Evolutionary conservation across 2,113 vertebrate species (phyloP).

Genomic region (Terrapene triunguis): DNA sequence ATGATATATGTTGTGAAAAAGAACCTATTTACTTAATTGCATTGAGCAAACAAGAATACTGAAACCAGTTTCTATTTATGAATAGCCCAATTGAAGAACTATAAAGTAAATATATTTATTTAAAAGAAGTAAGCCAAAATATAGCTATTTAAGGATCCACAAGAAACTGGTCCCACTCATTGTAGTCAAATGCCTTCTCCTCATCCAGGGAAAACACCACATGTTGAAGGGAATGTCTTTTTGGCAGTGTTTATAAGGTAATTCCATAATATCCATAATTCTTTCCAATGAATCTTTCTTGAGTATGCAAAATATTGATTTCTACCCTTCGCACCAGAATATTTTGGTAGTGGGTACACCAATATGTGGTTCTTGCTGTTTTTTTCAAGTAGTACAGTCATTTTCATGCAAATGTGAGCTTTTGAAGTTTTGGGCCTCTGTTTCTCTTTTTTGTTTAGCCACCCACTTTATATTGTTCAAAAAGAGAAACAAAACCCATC

Average conservation of each 20-base stretch:
- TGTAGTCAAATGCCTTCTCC: background rate
- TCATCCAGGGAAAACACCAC: fast-evolving
- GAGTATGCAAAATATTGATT: background rate
- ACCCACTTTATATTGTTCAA: background rate
- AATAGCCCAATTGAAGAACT: background rate
- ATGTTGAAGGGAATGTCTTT: fast-evolving
- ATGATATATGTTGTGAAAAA: background rate
- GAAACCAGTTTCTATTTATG: background rate
- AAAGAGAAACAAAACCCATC: background rate
- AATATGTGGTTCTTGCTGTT: background rate
- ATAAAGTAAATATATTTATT: background rate
- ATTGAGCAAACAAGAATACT: background rate
- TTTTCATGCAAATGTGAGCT: background rate
- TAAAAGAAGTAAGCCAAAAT: background rate
- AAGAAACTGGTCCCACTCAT: background rate
- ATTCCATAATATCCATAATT: background rate
- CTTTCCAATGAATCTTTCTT: background rate
- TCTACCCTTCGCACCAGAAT: background rate
- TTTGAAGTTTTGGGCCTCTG: background rate
- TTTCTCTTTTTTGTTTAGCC: background rate
- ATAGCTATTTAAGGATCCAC: background rate
- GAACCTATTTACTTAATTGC: background rate
- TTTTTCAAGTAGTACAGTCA: background rate
- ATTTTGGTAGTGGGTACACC: background rate
- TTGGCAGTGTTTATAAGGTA: background rate